Conservation (phyloP, 2,113 vertebrate genomes). For the Pontoporia blainvillei region DNA sequence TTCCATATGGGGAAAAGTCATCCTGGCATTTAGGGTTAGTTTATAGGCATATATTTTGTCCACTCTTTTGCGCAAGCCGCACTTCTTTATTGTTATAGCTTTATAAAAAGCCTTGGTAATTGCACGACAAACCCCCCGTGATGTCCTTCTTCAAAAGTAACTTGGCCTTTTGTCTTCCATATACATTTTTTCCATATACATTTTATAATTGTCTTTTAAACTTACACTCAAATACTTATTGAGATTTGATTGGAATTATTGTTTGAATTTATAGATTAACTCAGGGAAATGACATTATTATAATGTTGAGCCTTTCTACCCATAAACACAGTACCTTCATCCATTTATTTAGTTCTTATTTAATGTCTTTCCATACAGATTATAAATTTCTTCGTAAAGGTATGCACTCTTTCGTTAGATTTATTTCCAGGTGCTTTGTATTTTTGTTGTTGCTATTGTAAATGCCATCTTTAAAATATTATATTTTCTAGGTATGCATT, state of each 20-base stretch:
- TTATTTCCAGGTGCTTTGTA: neutral
- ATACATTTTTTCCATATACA: neutral
- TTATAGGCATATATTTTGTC: neutral
- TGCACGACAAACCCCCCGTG: neutral
- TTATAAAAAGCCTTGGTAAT: neutral
- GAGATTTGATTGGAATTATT: neutral
- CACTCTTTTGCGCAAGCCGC: neutral
- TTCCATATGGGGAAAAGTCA: neutral
- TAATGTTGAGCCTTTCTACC: neutral
- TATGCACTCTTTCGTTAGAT: neutral
- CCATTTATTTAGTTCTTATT: slow-evolving; percentile 8
- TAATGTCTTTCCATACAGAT: neutral
- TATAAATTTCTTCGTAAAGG: neutral
- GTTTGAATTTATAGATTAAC: neutral
- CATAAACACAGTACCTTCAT: neutral
- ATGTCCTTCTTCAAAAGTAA: neutral
- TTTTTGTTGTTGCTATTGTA: slow-evolving; percentile 5
- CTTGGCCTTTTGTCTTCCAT: neutral
- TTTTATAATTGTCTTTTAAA: slow-evolving; percentile 21
- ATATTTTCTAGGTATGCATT: neutral
- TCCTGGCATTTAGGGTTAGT: neutral
- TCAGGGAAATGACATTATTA: neutral
- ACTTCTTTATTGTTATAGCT: neutral
- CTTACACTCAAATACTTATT: neutral
- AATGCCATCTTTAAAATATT: neutral